Evolutionary conservation across 92 coral and sea anemone genomes (phyloP).

Genomic region (Meandrina meandrites): DNA sequence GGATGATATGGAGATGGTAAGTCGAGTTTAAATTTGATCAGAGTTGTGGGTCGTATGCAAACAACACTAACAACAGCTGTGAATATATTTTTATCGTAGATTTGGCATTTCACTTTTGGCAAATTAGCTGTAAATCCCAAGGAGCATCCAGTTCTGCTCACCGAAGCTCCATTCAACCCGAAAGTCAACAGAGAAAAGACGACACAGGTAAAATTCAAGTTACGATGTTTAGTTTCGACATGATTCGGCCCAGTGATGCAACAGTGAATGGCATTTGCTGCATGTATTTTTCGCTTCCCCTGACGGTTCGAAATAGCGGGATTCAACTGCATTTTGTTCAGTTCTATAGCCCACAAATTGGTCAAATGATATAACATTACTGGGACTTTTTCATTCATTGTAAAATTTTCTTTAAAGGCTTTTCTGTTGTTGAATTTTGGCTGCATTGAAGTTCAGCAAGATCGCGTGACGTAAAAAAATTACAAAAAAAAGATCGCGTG

Average conservation of each 20-base stretch:
- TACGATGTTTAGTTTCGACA: not conserved
- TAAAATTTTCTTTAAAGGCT: not conserved
- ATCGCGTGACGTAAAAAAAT: too few relatives aligned
- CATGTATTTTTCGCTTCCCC: too few relatives aligned
- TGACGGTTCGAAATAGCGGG: too few relatives aligned
- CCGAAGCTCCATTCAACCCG: conserved; percentile 66
- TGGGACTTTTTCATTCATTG: not conserved
- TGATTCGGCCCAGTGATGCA: too few relatives aligned
- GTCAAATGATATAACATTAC: not conserved
- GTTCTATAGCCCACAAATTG: too few relatives aligned
- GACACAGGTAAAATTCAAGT: conserved; percentile 49
- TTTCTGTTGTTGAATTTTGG: not conserved
- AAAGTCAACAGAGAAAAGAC: conserved; percentile 62
- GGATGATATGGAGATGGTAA: conserved; percentile 58
- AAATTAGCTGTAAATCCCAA: conserved; percentile 45
- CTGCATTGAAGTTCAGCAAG: too few relatives aligned
- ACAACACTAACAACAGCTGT: not conserved
- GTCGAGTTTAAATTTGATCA: not conserved
- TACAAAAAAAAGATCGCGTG: too few relatives aligned
- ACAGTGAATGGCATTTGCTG: not conserved
- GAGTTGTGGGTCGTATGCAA: not conserved
- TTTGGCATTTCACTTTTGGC: conserved; percentile 55
- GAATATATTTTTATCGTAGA: conserved; percentile 36
- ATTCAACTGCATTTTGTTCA: too few relatives aligned
- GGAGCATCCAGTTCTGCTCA: conserved; percentile 49